These are phyloP conservation scores for Poecile atricapillus DNA, from an alignment of 2,113 vertebrate species.

Conservation along the genomic window DNA sequence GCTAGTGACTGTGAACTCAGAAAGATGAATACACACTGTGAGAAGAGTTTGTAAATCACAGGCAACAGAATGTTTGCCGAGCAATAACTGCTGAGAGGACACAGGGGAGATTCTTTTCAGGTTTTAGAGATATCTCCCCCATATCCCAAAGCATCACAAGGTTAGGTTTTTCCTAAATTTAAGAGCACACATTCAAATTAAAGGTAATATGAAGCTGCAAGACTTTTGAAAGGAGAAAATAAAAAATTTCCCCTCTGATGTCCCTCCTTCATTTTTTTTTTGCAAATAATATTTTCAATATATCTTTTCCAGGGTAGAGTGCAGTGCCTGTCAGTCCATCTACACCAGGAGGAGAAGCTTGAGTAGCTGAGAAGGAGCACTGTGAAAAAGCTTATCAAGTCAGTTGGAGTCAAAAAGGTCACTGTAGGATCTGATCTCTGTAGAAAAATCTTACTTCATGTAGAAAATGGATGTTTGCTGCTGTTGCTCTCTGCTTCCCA, in stretches of 20 bases:
- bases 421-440: background rate
- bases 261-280: background rate
- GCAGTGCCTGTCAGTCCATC: background rate
- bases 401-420: background rate
- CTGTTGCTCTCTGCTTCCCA: background rate
- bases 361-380: background rate
- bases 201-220: background rate
- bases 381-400: background rate
- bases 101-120: background rate
- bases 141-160: background rate
- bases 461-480: background rate
- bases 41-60: background rate
- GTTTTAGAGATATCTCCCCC: background rate
- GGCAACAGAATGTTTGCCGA: background rate
- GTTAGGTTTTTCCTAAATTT: background rate
- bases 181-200: background rate
- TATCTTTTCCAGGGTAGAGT: background rate
- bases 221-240: background rate
- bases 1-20: background rate
- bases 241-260: background rate
- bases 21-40: background rate
- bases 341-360: background rate
- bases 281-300: background rate
- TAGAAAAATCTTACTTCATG: background rate
- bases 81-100: background rate